Percentiles rank a stretch among this genome's conserved stretches.
These are phyloP conservation scores for Poecilia gillii DNA, from an alignment of 2,797 vertebrate species.

Conservation along the genomic window DNA sequence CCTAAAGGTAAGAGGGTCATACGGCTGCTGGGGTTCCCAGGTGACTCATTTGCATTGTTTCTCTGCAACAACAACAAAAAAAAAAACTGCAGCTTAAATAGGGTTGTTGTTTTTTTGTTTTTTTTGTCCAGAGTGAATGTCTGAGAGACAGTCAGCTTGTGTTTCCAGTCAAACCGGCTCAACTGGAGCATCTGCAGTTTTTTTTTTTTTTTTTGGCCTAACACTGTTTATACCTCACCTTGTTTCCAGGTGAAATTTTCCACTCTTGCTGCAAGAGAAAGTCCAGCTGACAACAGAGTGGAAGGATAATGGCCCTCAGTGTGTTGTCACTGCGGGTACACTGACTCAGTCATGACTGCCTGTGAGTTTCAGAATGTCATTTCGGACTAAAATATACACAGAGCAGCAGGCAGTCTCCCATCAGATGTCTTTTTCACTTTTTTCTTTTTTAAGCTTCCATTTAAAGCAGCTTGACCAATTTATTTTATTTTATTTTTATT, in stretches of 20 bases:
- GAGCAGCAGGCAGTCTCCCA: constrained; percentile 60
- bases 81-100: neutral
- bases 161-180: constrained; percentile 55
- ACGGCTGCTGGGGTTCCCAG: constrained; percentile 33
- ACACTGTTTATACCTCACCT: constrained; percentile 23
- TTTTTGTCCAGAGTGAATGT: constrained; percentile 14
- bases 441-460: constrained; percentile 53
- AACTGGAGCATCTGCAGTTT: constrained; percentile 50
- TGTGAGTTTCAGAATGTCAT: constrained; percentile 66
- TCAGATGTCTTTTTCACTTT: constrained; percentile 45
- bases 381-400: constrained; percentile 57
- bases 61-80: neutral
- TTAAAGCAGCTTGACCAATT: constrained; percentile 65
- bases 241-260: constrained; percentile 31
- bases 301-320: constrained; percentile 39
- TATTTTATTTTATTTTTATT: constrained; percentile 23
- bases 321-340: constrained; percentile 51
- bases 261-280: constrained; percentile 22
- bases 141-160: constrained; percentile 24
- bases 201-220: constrained; percentile 16
- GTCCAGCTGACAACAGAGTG: constrained; percentile 32
- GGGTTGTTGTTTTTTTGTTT: constrained; percentile 4
- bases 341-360: constrained; percentile 35
- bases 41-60: constrained; percentile 33
- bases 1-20: constrained; percentile 29